Conservation (phyloP, 2,113 vertebrate species). For the Chelonoidis abingdonii region DNA sequence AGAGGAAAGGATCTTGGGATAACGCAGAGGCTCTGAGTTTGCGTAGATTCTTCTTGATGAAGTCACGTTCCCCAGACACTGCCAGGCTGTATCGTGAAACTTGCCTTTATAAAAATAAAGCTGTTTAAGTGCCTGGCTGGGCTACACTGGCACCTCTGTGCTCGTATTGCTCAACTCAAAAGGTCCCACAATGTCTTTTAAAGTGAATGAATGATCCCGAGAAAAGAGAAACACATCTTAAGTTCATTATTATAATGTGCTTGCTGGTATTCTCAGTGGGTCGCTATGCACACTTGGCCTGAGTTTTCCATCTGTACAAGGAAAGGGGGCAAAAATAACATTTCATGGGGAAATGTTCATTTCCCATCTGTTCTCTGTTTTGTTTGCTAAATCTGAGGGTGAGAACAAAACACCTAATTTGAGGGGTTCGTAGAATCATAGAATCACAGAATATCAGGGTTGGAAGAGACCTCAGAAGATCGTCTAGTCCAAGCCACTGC, state of each 20-base stretch:
- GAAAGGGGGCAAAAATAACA: background rate
- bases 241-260: constrained; percentile 27
- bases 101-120: constrained; percentile 37
- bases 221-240: constrained; percentile 40
- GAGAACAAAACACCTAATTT: background rate
- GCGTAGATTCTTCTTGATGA: constrained; percentile 56
- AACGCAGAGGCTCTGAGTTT: background rate
- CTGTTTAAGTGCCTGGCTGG: constrained; percentile 20
- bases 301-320: background rate
- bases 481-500: too few species aligned
- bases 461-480: too few species aligned
- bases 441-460: background rate
- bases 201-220: constrained; percentile 30
- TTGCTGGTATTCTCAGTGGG: constrained; percentile 20
- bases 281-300: accelerated
- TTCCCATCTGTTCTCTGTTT: background rate
- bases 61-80: background rate
- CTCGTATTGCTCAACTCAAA: constrained; percentile 38
- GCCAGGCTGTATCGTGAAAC: constrained; percentile 10
- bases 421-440: too few species aligned
- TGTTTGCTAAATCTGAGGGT: background rate
- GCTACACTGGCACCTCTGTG: constrained; percentile 4
- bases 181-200: constrained; percentile 47
- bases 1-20: background rate
- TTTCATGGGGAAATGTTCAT: background rate